Base-by-base conservation (phyloP, 2,888 invertebrate species). In the Rosalia funebris region DNA sequence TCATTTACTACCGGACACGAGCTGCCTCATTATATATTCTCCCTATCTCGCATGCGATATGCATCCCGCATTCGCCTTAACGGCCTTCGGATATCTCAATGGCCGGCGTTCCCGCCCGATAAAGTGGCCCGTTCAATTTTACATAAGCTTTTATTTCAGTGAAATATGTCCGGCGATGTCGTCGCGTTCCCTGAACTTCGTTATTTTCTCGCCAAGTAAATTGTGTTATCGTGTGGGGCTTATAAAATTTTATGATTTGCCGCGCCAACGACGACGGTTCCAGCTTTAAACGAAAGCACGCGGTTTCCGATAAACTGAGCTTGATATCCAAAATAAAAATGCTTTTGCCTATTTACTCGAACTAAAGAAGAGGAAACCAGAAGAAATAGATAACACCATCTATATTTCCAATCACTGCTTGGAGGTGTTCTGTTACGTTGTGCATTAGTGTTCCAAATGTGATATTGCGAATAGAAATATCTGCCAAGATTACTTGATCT, bases 21-120 rank as follows among this genome's bases (percentile, higher is more conserved):
- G 19, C 36, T 19, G 37, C 50, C 37, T 50, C 50, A 50, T 50
- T 50, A 25, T 50, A 39, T 20, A 53, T 53, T 53, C 52, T 31
- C 42, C 50, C 42, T 53, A 53, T 53, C 52, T 53, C 11, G 42
- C 12, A 32, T 15, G 16, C 37, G 48, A 50, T 50, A 50, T 25
- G 37, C 36, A 39, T 19, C 14, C 50, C 39, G 44, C 11, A 39
- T 50, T 50, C 15, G 50, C 50, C 42, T 42, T 53, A 41, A 53
- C 52, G 25, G 17, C 39, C 34, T n/a, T 31, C 52, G 42, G 52
- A 53, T 53, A 53, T 53, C 41, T 42, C 41, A 25, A 39, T 25
- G 50, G 41, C 32, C 31, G 46, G 32, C 16, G 12, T 46, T 46
- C 16, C 50, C 37, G 50, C 25, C 39, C 39, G 52, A 53, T 53